Percentiles rank a stretch among this genome's conserved stretches.
phyloP scores from a whole-genome alignment of 37 sponge, comb jelly and placozoan genomes.

The Cliona cf. orientalis region DNA sequence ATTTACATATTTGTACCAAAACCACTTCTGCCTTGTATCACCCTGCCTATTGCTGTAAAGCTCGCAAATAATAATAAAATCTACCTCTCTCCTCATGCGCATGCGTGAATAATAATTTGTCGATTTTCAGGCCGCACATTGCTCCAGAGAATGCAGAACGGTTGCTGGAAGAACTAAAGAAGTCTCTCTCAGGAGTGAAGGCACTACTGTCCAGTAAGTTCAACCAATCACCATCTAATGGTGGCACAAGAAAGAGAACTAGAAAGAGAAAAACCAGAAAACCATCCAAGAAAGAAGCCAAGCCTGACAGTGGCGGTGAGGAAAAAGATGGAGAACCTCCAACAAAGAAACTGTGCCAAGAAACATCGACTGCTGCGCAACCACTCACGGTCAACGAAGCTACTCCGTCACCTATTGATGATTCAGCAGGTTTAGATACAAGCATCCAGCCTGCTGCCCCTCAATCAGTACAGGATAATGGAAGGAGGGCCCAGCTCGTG shows the following conservation, averaged over 20 bases:
- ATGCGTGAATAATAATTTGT: too few species aligned
- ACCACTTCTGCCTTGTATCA: too few species aligned
- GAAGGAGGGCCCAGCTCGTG: constrained; percentile 47
- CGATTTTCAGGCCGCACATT: constrained; percentile 35
- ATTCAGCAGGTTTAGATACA: neutral
- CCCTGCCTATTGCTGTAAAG: too few species aligned
- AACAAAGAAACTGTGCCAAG: constrained; percentile 3
- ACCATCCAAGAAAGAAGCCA: neutral
- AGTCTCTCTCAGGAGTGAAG: constrained; percentile 17
- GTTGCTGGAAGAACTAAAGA: constrained; percentile 19
- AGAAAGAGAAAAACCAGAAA: neutral
- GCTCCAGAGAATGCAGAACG: neutral
- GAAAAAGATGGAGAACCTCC: constrained; percentile 14
- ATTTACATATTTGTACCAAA: too few species aligned
- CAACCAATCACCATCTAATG: neutral
- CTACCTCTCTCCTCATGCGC: too few species aligned
- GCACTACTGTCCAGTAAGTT: neutral
- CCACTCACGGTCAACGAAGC: neutral
- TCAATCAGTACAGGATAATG: neutral
- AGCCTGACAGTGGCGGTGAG: neutral
- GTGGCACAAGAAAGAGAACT: neutral
- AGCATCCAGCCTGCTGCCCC: too few species aligned
- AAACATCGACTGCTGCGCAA: neutral
- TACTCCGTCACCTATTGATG: too few species aligned
- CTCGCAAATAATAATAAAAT: too few species aligned